A percentile compares a stretch with the other conserved stretches of the same genome.
phyloP scores from a whole-genome alignment of 1,140 invertebrate genomes.

The Bombyx mori region ASM3026992v2 NC_085119.1:12689501-12690000 shows the following conservation, averaged over 20 bases:
- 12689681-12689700: conserved; percentile 37
- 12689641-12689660: conserved; percentile 43
- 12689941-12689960: not conserved
- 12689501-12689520: not conserved
- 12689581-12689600: conserved; percentile 30
- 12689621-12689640: conserved; percentile 35
- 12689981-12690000: conserved; percentile 6
- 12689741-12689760: too few relatives aligned
- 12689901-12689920: too few relatives aligned
- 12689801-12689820: too few relatives aligned
- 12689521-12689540: conserved; percentile 20
- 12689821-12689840: too few relatives aligned
- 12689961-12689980: conserved; percentile 8
- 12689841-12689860: too few relatives aligned
- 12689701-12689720: conserved; percentile 2
- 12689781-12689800: not conserved
- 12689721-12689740: too few relatives aligned
- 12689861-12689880: too few relatives aligned
- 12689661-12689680: conserved; percentile 51
- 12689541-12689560: too few relatives aligned
- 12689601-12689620: conserved; percentile 21
- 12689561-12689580: too few relatives aligned
- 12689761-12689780: not conserved
- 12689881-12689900: too few relatives aligned
- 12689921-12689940: too few relatives aligned